Base-by-base conservation (phyloP, 1,140 invertebrate species). In the Leptonema lineaticorne region DNA sequence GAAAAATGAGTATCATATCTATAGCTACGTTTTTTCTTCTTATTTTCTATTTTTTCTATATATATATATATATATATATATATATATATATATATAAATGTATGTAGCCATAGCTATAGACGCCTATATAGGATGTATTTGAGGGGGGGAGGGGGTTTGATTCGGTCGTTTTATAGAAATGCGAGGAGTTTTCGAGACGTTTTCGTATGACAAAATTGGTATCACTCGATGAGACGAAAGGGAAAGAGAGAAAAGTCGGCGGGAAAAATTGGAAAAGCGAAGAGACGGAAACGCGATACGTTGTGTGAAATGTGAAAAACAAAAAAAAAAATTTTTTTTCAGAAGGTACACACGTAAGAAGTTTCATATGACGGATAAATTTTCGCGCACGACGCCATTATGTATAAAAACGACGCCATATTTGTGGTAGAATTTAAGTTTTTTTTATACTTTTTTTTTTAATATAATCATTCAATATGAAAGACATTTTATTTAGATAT, bases 151-250 rank as follows among this genome's bases (percentile, higher is more conserved):
- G 37, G n/a, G n/a, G n/a, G n/a, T n/a, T n/a, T n/a, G n/a, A n/a
- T n/a, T n/a, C n/a, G n/a, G n/a, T n/a, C n/a, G n/a, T n/a, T n/a
- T n/a, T n/a, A n/a, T n/a, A n/a, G n/a, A n/a, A n/a, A n/a, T n/a
- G n/a, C n/a, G n/a, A n/a, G n/a, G n/a, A n/a, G n/a, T n/a, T n/a
- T n/a, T n/a, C n/a, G 37, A 14, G 14, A 45, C 14, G 37, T 9
- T 22, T 53, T 53, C 27, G 50, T 53, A 24, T 53, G 20, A 53
- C 22, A 24, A 53, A 53, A 53, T 53, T 53, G 50, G 50, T 53
- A 53, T 24, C 50, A 24, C 50, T 53, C 27, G 20, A 53, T 53
- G n/a, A n/a, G n/a, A n/a, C n/a, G n/a, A n/a, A n/a, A n/a, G n/a
- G n/a, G n/a, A n/a, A n/a, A n/a, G n/a, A n/a, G n/a, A n/a, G n/a